Conservation (phyloP, 2,797 vertebrate species). For the Notamacropus eugenii region DNA sequence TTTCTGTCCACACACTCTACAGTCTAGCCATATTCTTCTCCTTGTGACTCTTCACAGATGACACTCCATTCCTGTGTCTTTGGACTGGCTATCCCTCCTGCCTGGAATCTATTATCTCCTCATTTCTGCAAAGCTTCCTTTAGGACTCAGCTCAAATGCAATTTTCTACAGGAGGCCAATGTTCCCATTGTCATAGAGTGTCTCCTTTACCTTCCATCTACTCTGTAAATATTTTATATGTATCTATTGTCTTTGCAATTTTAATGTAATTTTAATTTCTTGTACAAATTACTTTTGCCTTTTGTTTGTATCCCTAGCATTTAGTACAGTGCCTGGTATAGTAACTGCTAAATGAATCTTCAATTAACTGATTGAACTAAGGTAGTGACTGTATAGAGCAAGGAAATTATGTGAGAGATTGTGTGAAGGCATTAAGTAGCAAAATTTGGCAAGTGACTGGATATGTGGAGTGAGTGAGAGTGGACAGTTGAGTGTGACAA, state of each 20-base stretch:
- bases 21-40: too few relatives aligned
- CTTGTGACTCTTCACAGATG: neutral
- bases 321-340: neutral
- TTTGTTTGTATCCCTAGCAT: neutral
- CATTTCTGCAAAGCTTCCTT: too few relatives aligned
- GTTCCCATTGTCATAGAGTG: too few relatives aligned
- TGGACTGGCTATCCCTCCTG: neutral
- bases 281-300: neutral
- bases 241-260: neutral
- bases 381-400: neutral
- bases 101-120: neutral
- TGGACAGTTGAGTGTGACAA: neutral
- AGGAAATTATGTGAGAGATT: neutral
- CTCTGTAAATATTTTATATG: neutral
- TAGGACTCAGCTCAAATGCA: neutral
- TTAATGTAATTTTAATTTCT: neutral
- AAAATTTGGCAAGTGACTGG: neutral
- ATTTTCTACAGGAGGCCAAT: neutral
- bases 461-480: neutral
- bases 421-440: neutral
- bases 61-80: neutral
- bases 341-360: neutral
- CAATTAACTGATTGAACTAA: neutral
- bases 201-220: neutral
- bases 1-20: too few relatives aligned